Evolutionary conservation across 2,113 vertebrate genomes (phyloP), one percentile per base, ranked within the genome.

Genomic region (Capra hircus): DNA sequence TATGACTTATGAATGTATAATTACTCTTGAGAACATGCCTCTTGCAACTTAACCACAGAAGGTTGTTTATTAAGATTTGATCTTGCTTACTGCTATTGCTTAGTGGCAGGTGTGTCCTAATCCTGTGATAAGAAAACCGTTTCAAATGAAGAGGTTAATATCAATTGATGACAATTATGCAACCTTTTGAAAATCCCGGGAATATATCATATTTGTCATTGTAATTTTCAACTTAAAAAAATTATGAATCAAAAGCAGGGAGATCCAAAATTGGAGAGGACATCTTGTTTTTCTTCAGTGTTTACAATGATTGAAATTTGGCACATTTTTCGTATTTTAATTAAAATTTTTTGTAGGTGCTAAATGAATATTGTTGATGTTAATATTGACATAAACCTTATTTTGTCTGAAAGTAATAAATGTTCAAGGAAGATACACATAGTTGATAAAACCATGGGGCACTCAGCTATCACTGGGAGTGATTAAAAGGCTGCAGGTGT

Each of bases 401-500:
- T 81, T 97, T 98, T 91, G n/a, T 27, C 3, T 92, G 48, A 88
- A 95, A 95, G 71, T 36, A 27, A 95, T 28, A 98, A 95, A 96
- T 90, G 16, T 10, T 59, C 21, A 87, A 57, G 83, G 40, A 85
- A 85, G 40, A n/a, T 21, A 91, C 93, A 45, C 59, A 12, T 81
- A 94, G 64, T 12, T 97, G 91, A 53, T 96, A 97, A 96, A 98
- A 80, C 53, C 40, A 55, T 13, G 87, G 74, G 59, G 88, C 53
- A 64, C 57, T 2, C 5, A 53, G 11, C 48, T 50, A 13, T 98
- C 91, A 96, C 83, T 94, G 90, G 94, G 88, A 52, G 9, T 94
- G 86, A 95, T 98, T 97, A 97, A 98, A 97, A 88, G 96, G 48
- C 19, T n/a, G 90, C 23, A 55, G 40, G 90, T 96, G 36, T 96